A percentile compares a stretch with the other conserved stretches of the same genome.
Evolutionary conservation across 2,113 vertebrate species (phyloP).

Genomic region (Zosterops borbonicus): DNA sequence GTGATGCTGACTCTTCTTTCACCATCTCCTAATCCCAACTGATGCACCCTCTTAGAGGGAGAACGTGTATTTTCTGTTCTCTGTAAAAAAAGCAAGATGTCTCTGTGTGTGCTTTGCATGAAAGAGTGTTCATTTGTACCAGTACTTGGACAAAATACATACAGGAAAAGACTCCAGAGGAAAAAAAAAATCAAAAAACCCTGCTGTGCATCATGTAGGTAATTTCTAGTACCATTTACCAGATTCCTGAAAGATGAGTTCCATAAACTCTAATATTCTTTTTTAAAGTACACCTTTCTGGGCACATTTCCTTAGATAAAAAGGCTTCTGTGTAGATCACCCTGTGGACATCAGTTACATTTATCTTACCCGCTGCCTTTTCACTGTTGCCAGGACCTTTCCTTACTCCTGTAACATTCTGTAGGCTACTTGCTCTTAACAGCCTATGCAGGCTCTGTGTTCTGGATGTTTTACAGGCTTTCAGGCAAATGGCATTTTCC

Average conservation of each 20-base stretch:
- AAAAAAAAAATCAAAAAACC: too few species aligned
- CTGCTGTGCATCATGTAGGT: neutral
- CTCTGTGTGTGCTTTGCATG: neutral
- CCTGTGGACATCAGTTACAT: neutral
- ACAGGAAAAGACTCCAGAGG: neutral
- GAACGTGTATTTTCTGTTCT: neutral
- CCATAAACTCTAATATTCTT: neutral
- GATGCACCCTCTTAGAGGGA: neutral
- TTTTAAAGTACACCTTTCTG: neutral
- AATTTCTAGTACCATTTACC: neutral
- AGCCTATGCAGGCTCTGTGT: neutral
- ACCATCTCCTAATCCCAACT: neutral
- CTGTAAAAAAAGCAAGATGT: neutral
- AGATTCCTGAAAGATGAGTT: neutral
- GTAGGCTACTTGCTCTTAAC: neutral
- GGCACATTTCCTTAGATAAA: neutral
- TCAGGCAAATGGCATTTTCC: neutral
- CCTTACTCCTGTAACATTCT: neutral
- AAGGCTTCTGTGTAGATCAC: neutral
- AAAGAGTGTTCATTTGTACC: neutral
- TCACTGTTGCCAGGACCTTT: neutral
- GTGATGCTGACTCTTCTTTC: neutral
- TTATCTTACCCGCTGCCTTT: neutral
- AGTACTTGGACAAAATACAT: neutral
- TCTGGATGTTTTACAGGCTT: neutral